Evolutionary conservation across 2,113 vertebrate genomes (phyloP).

Genomic region (Rhabdornis inornatus): DNA sequence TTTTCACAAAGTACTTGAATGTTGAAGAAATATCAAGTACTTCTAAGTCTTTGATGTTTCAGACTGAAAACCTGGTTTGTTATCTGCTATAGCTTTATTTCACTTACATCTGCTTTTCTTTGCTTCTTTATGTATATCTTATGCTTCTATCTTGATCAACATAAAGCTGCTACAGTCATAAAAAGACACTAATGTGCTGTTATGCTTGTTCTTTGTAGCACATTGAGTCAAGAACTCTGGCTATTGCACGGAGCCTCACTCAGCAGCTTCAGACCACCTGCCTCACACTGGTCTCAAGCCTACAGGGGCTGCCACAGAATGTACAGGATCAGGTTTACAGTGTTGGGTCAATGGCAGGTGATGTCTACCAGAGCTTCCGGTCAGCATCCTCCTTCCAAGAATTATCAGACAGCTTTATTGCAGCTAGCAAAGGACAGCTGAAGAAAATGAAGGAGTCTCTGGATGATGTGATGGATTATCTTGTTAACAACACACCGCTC

Average conservation of each 20-base stretch:
- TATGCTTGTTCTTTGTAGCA: constrained; percentile 64
- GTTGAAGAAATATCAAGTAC: neutral
- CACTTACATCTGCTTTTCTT: neutral
- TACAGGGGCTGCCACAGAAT: constrained; percentile 84
- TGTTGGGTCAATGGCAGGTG: constrained; percentile 71
- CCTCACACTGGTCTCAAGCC: constrained; percentile 74
- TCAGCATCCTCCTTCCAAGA: constrained; percentile 71
- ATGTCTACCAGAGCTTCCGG: constrained; percentile 74
- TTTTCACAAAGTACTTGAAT: neutral
- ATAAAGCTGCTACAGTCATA: neutral
- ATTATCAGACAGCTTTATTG: constrained; percentile 78
- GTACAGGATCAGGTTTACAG: constrained; percentile 78
- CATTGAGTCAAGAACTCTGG: constrained; percentile 86
- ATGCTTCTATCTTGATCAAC: neutral
- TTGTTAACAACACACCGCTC: constrained; percentile 89
- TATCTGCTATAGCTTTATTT: neutral
- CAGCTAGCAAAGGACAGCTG: constrained; percentile 80
- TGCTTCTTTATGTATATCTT: neutral
- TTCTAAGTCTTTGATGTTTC: neutral
- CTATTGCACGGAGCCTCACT: constrained; percentile 78
- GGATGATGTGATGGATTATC: constrained; percentile 82
- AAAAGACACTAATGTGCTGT: neutral
- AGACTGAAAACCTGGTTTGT: neutral
- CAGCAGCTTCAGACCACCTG: constrained; percentile 83
- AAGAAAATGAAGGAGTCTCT: constrained; percentile 75